Evolutionary conservation across 2,797 vertebrate species (phyloP).

Genomic region (Acipenser oxyrinchus): DNA sequence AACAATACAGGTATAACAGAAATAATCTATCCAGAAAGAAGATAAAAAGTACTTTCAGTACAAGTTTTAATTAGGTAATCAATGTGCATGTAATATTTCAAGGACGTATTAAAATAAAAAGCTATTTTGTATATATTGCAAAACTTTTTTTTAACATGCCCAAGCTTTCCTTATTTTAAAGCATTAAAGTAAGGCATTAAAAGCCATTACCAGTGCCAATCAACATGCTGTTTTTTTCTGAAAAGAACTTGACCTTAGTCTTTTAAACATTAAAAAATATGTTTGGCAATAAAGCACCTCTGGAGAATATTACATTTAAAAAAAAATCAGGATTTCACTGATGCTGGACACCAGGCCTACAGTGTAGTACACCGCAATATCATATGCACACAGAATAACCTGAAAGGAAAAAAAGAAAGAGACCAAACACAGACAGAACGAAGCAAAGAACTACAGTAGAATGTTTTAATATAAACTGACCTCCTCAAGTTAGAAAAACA

Average conservation of each 20-base stretch:
- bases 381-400: too few relatives aligned
- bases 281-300: constrained; percentile 10
- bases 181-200: background rate
- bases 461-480: too few relatives aligned
- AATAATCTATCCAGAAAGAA: too few relatives aligned
- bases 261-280: constrained; percentile 22
- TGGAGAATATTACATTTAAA: constrained; percentile 5
- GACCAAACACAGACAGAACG: too few relatives aligned
- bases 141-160: too few relatives aligned
- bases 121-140: background rate
- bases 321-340: background rate
- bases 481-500: too few relatives aligned
- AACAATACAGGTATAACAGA: too few relatives aligned
- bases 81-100: constrained; percentile 23
- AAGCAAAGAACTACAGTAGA: too few relatives aligned
- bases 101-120: constrained; percentile 23
- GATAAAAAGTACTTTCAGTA: too few relatives aligned
- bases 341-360: background rate
- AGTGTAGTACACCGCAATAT: too few relatives aligned
- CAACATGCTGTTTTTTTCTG: constrained; percentile 10
- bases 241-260: constrained; percentile 10
- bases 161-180: background rate
- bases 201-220: background rate
- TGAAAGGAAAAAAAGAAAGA: too few relatives aligned
- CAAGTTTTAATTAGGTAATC: constrained; percentile 10